Evolutionary conservation across 2,888 invertebrate genomes (phyloP).

Genomic region (Temnothorax ravouxi): DNA sequence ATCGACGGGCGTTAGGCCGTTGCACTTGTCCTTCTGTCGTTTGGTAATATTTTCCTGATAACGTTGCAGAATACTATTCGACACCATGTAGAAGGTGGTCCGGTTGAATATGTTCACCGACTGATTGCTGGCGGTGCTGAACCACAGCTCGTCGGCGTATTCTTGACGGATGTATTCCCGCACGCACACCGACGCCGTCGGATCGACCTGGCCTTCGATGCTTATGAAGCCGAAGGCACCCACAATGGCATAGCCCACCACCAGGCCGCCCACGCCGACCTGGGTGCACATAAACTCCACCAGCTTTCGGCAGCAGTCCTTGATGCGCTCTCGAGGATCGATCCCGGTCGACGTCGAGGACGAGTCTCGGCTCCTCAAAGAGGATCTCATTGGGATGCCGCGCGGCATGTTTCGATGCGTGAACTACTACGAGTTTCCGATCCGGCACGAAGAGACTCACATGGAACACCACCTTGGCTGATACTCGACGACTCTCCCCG

Average conservation of each 20-base stretch:
- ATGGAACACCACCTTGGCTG: slow-evolving; percentile 65
- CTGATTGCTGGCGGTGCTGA: slow-evolving; percentile 88
- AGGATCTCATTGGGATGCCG: slow-evolving; percentile 86
- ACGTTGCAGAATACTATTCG: slow-evolving; percentile 88
- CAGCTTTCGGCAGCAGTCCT: slow-evolving; percentile 94
- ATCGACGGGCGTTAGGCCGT: slow-evolving; percentile 88
- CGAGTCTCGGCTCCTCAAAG: slow-evolving; percentile 89
- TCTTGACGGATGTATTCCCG: slow-evolving; percentile 66
- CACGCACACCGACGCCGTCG: slow-evolving; percentile 83
- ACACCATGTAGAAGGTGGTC: slow-evolving; percentile 89
- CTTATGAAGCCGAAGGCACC: slow-evolving; percentile 94
- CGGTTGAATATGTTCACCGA: slow-evolving; percentile 90
- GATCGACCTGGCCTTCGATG: slow-evolving; percentile 89
- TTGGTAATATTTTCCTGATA: slow-evolving; percentile 91
- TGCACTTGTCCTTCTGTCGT: slow-evolving; percentile 90
- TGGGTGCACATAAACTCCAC: slow-evolving; percentile 97
- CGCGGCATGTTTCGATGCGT: slow-evolving; percentile 76
- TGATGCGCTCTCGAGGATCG: slow-evolving; percentile 92
- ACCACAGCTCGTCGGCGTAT: slow-evolving; percentile 90
- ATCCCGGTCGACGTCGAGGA: slow-evolving; percentile 90
- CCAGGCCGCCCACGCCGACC: slow-evolving; percentile 94
- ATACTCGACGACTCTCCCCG: slow-evolving; percentile 66
- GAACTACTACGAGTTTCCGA: slow-evolving; percentile 17
- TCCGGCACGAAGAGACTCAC: slow-evolving; percentile 50
- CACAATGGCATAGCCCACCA: slow-evolving; percentile 94